Conservation (phyloP, 1,140 invertebrate species). For the Drosophila nebulosa region DNA sequence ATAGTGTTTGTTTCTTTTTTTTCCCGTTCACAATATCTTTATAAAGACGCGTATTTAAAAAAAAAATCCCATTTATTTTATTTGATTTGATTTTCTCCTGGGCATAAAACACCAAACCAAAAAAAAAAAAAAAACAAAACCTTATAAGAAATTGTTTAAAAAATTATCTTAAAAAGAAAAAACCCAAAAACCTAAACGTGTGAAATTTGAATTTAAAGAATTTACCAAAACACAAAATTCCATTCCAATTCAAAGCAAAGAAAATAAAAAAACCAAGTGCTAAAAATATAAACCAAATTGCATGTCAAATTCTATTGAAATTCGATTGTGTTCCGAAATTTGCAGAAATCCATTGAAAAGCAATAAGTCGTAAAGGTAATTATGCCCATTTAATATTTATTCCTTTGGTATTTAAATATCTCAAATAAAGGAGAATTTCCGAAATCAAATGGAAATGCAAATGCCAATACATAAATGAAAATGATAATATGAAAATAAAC, state of each 20-base stretch:
- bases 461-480: background rate
- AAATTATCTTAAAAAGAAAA: background rate
- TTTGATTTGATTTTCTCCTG: background rate
- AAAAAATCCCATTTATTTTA: background rate
- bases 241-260: background rate
- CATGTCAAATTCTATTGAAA: background rate
- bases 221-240: background rate
- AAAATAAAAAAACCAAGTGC: background rate
- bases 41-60: background rate
- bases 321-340: background rate
- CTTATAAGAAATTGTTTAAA: no score
- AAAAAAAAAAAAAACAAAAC: background rate
- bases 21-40: background rate
- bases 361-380: background rate
- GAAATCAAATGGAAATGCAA: background rate
- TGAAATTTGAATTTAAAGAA: slow-evolving; percentile 3
- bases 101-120: background rate
- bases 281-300: background rate
- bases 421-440: background rate
- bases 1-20: background rate
- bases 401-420: background rate
- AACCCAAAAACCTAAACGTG: background rate
- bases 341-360: background rate
- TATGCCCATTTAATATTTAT: background rate
- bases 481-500: slow-evolving; percentile 32